These are phyloP conservation scores for Hypotaenidia okinawae DNA, from an alignment of 2,797 vertebrate genomes.

Conservation along the genomic window DNA sequence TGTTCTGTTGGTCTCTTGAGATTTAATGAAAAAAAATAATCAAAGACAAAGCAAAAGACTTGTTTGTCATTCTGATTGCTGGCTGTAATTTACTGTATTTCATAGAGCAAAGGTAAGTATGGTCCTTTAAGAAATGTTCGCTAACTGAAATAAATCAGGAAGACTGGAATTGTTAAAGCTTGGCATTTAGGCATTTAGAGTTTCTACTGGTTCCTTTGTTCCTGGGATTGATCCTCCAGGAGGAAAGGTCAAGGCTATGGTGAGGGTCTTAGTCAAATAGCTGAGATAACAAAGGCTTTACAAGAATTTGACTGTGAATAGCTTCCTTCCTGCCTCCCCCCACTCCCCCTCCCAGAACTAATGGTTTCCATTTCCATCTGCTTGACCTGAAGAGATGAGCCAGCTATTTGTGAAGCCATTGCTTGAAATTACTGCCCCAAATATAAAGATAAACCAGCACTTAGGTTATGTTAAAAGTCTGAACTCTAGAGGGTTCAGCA, in stretches of 20 bases:
- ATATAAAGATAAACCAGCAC: background rate
- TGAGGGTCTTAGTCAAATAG: background rate
- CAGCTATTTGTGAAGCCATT: background rate
- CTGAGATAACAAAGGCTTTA: background rate
- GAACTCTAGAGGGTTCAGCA: background rate
- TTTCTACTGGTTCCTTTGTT: background rate
- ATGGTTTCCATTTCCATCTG: constrained; percentile 1
- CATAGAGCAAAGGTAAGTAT: background rate
- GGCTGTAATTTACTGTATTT: background rate
- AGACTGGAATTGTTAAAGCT: background rate
- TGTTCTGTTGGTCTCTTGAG: background rate
- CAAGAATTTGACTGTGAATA: background rate
- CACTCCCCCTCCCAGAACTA: background rate
- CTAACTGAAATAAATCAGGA: background rate
- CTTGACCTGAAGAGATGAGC: background rate
- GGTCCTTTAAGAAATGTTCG: background rate
- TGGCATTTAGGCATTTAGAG: background rate
- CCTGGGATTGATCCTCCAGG: background rate
- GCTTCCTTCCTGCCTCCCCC: background rate
- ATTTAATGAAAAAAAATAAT: background rate
- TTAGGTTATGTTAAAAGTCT: background rate
- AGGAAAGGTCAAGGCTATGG: background rate
- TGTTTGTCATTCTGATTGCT: background rate
- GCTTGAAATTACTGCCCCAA: background rate
- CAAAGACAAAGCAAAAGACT: background rate